Percentiles rank a stretch among this genome's conserved stretches.
Evolutionary conservation across 1,140 invertebrate genomes (phyloP).

Genomic region (Drosophila truncata): DNA sequence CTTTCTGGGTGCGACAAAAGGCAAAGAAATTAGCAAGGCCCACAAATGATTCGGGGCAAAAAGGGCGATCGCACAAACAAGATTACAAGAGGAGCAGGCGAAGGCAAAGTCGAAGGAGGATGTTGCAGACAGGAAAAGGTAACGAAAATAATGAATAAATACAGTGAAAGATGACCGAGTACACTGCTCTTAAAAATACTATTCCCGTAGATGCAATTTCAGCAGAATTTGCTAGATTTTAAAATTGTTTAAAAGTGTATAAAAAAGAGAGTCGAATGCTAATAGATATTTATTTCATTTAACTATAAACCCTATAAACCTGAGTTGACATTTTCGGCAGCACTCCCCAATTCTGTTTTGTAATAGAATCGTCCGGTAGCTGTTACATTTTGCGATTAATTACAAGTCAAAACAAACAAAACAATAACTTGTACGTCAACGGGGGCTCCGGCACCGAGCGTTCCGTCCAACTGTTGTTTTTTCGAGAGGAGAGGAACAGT

Average conservation of each 20-base stretch:
- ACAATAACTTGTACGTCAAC: slow-evolving; percentile 7
- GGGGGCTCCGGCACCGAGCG: slow-evolving; percentile 2
- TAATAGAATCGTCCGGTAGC: slow-evolving; percentile 8
- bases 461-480: slow-evolving; percentile 57
- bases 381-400: slow-evolving; percentile 41
- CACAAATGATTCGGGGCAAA: slow-evolving; percentile 64
- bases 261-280: neutral
- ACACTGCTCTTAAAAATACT: neutral
- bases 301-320: neutral
- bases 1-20: slow-evolving; percentile 38
- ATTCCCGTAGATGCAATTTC: neutral
- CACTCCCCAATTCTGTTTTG: slow-evolving; percentile 6
- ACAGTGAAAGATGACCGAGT: slow-evolving; percentile 10
- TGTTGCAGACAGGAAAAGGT: slow-evolving; percentile 40
- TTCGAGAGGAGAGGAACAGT: slow-evolving; percentile 45
- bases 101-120: slow-evolving; percentile 22
- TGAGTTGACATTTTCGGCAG: slow-evolving; percentile 1
- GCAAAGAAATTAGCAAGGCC: slow-evolving; percentile 73
- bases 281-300: neutral
- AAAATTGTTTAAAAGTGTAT: neutral
- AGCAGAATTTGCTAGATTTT: neutral
- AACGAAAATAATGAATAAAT: slow-evolving; percentile 24
- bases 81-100: slow-evolving; percentile 58
- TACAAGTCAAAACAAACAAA: slow-evolving; percentile 47
- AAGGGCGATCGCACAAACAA: slow-evolving; percentile 80